Conservation (phyloP, 2,888 invertebrate species). For the Tetranychus piercei region DNA sequence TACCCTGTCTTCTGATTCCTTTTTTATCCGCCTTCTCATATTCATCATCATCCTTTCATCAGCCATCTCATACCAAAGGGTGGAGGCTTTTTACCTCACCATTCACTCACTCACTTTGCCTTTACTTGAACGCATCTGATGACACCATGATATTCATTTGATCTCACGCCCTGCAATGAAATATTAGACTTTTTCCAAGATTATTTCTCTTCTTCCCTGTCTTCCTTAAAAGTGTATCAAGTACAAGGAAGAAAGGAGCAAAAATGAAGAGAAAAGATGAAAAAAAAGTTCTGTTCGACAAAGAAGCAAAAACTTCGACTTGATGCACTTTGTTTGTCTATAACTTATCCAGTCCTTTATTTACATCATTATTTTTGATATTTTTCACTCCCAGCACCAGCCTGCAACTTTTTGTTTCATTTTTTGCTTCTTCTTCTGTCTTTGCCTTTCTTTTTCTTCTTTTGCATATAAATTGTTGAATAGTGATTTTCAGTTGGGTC, state of each 20-base stretch:
- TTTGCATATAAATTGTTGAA: not conserved
- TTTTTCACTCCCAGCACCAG: too few species aligned
- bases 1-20: not conserved
- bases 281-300: too few species aligned
- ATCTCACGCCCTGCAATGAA: conserved; percentile 2
- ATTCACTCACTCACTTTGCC: not conserved
- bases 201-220: not conserved
- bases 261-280: too few species aligned
- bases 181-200: not conserved
- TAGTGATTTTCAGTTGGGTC: not conserved
- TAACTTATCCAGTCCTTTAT: too few species aligned
- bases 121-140: not conserved
- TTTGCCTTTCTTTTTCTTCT: too few species aligned
- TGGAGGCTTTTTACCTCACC: not conserved
- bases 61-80: not conserved
- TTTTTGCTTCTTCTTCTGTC: too few species aligned
- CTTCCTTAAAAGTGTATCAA: not conserved
- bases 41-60: not conserved
- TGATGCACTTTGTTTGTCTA: too few species aligned
- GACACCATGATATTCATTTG: not conserved
- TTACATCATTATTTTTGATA: too few species aligned
- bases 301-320: too few species aligned
- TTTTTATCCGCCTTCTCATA: conserved; percentile 4
- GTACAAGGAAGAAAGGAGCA: too few species aligned
- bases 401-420: too few species aligned